Evolutionary conservation across 2,797 vertebrate genomes (phyloP).

Genomic region (Macropodus opercularis): DNA sequence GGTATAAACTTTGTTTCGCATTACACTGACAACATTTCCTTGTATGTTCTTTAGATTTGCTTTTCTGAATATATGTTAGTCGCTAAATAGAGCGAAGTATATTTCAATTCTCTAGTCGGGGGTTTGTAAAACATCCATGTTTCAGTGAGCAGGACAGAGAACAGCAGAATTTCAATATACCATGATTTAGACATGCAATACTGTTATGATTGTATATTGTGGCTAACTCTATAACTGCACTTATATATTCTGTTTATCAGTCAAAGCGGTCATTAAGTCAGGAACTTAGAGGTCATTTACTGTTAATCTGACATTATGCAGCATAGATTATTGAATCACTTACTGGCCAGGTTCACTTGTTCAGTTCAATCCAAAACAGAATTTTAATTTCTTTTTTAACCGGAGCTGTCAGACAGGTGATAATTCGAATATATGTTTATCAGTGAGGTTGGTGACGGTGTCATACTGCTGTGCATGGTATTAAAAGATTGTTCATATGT

Average conservation of each 20-base stretch:
- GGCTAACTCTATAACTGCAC: background rate
- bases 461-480: no score
- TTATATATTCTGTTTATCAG: background rate
- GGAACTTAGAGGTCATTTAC: background rate
- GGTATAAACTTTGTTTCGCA: slow-evolving; percentile 5
- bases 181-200: background rate
- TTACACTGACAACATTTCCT: slow-evolving; percentile 10
- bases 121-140: background rate
- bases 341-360: no score
- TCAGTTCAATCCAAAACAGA: no score
- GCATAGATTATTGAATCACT: no score
- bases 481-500: no score
- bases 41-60: background rate
- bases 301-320: slow-evolving; percentile 24
- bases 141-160: background rate
- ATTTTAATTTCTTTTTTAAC: no score
- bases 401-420: no score
- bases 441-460: no score
- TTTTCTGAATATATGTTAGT: background rate
- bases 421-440: no score
- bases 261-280: slow-evolving; percentile 3
- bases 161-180: no score
- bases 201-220: background rate
- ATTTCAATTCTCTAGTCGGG: background rate
- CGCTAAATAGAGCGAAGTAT: background rate